Base-by-base conservation (phyloP, 2,113 vertebrate genomes). In the Urocynchramus pylzowi region DNA sequence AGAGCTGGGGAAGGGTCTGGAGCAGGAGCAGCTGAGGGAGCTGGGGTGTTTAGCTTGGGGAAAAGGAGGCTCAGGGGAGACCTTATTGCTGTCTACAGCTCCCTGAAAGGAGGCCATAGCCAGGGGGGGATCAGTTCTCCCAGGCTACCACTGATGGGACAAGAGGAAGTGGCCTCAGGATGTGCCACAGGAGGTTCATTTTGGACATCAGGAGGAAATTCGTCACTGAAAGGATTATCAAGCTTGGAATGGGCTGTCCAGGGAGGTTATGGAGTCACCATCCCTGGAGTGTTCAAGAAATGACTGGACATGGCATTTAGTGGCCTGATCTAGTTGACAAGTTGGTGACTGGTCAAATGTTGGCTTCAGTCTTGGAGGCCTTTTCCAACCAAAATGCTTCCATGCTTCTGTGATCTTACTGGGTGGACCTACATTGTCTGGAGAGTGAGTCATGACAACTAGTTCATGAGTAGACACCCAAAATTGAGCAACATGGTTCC, bases 1-100 rank as follows among this genome's bases (percentile, higher is more conserved):
- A 4, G 11, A 76, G 21, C 6, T 61, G 30, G 15, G 1, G 41
- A 63, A 83, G 35, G 22, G 21, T 0, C 31, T 37, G 49, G 22
- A 69, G 22, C 47, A 56, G n/a, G 17, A 61, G 8, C 7, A 35
- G 1, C 21, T 42, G 54, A 76, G 30, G 39, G 24, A 82, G 16
- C 20, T 75, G 39, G 30, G 2, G 0, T 63, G 35, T 31, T 42
- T 42, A 63, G 3, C 3, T 1, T 61, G 41, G 10, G 1, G 31
- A 42, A 77, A 41, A 70, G 26, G 12, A 69, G 7, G 42, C 30
- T 69, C 15, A 27, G 15, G 35, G 6, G 1, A 6, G 63, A 37
- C 18, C 5, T 54, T 42, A 63, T 17, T 4, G 1, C 41, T 42
- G 12, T 49, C 22, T 61, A 11, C 4, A 54, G 4, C 30, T 69